Evolutionary conservation across 2,888 invertebrate species (phyloP).

Genomic region (Timandra comae): DNA sequence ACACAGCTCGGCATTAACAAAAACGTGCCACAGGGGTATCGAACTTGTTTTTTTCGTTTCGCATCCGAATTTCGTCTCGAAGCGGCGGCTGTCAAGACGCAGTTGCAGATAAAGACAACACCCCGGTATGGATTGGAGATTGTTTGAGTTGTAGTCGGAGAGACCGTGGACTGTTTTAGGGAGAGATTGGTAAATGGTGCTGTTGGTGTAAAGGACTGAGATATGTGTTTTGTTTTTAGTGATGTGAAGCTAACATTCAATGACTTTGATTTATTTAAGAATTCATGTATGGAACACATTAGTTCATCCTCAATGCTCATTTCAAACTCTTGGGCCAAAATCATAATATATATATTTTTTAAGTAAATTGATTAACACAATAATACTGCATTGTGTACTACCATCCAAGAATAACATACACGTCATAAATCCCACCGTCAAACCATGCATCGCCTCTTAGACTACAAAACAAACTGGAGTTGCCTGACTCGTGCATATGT

Average conservation of each 20-base stretch:
- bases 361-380: too few relatives aligned
- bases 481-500: constrained; percentile 19
- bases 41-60: constrained; percentile 1
- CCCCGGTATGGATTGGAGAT: constrained; percentile 18
- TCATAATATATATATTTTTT: too few relatives aligned
- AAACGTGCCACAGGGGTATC: constrained; percentile 5
- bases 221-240: too few relatives aligned
- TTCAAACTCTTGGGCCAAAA: too few relatives aligned
- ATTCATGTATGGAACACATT: too few relatives aligned
- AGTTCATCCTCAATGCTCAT: too few relatives aligned
- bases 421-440: too few relatives aligned
- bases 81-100: constrained; percentile 25
- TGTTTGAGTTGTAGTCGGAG: constrained; percentile 17
- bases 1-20: constrained; percentile 14
- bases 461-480: constrained; percentile 17
- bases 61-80: constrained; percentile 12
- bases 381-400: too few relatives aligned
- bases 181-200: too few relatives aligned
- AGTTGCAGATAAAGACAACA: constrained; percentile 25
- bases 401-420: not conserved
- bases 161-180: constrained; percentile 4
- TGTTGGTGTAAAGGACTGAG: too few relatives aligned
- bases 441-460: constrained; percentile 4
- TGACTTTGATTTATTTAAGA: too few relatives aligned
- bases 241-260: too few relatives aligned